These are phyloP conservation scores for Agapornis canus DNA, from an alignment of 2,797 vertebrate species.

Conservation along the genomic window DNA sequence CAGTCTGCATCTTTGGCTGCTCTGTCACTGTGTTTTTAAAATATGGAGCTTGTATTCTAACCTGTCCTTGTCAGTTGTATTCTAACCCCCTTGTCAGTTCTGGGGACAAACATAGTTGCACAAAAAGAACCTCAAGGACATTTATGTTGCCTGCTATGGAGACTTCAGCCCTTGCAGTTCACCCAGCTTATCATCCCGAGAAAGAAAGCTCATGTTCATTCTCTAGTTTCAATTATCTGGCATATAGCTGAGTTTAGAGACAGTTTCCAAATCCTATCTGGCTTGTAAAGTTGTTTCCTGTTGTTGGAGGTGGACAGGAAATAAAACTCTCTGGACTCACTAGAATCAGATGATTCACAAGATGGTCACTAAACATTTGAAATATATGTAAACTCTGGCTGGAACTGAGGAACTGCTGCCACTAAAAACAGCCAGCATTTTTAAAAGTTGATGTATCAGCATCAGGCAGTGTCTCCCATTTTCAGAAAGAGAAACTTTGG, in stretches of 20 bases:
- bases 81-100: not conserved
- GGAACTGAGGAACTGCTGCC: rapidly evolving
- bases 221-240: not conserved
- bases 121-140: not conserved
- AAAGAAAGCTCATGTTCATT: not conserved
- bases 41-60: not conserved
- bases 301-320: not conserved
- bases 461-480: not conserved
- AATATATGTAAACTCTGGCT: not conserved
- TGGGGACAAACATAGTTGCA: rapidly evolving
- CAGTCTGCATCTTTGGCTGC: not conserved
- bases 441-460: not conserved
- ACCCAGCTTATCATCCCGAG: not conserved
- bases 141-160: not conserved
- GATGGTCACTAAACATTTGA: not conserved
- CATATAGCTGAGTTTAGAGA: not conserved
- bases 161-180: not conserved
- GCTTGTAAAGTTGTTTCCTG: not conserved
- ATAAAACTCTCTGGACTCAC: not conserved
- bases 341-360: not conserved
- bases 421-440: not conserved
- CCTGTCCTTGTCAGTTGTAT: too few relatives aligned
- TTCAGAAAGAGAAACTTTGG: not conserved
- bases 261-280: not conserved
- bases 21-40: not conserved